phyloP scores from a whole-genome alignment of 2,888 invertebrate species.

The Argynnis bischoffii region DNA sequence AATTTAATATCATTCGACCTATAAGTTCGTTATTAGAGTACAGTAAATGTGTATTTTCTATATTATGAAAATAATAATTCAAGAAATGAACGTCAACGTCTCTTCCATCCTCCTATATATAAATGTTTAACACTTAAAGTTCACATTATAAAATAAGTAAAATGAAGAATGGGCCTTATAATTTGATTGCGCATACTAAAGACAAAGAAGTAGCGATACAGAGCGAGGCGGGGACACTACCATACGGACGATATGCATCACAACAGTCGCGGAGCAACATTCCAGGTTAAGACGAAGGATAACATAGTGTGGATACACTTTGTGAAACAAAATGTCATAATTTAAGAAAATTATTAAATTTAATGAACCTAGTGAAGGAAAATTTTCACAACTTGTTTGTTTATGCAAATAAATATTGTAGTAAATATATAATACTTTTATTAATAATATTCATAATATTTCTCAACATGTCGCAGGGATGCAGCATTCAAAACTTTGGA shows the following conservation, averaged over 20 bases:
- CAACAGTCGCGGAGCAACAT: slow-evolving; percentile 78
- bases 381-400: too few species aligned
- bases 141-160: not conserved
- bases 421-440: too few species aligned
- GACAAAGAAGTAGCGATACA: slow-evolving; percentile 59
- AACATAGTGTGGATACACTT: slow-evolving; percentile 54
- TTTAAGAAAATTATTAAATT: not conserved
- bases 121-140: not conserved
- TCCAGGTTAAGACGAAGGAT: slow-evolving; percentile 63
- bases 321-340: not conserved
- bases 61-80: not conserved
- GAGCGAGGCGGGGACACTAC: slow-evolving; percentile 64
- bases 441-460: too few species aligned
- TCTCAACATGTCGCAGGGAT: too few species aligned
- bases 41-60: too few species aligned
- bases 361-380: too few species aligned
- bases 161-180: slow-evolving; percentile 6
- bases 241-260: slow-evolving; percentile 78
- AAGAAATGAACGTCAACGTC: not conserved
- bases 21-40: too few species aligned
- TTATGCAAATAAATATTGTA: too few species aligned
- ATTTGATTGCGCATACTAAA: slow-evolving; percentile 48
- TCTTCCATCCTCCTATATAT: not conserved
- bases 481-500: too few species aligned
- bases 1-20: too few species aligned